Percentiles rank a stretch among this genome's conserved stretches.
Conservation (phyloP, 2,113 vertebrate species). For the Eonycteris spelaea region DNA sequence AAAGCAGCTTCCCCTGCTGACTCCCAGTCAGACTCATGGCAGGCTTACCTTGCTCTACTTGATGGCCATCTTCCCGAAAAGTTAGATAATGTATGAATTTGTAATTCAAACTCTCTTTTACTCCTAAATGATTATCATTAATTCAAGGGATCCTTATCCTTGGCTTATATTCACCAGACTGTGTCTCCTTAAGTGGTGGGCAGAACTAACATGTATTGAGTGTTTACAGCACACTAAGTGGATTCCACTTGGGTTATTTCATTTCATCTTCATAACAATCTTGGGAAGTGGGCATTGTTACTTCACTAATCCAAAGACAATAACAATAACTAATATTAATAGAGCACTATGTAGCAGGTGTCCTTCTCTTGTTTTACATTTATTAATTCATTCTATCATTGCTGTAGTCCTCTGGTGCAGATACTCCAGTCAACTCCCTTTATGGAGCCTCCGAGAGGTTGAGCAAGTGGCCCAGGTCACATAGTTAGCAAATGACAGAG, state of each 20-base stretch:
- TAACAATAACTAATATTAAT: background rate
- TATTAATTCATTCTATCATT: background rate
- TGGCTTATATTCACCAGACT: background rate
- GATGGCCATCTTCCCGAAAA: background rate
- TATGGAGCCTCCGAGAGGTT: constrained; percentile 26
- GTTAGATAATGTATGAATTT: background rate
- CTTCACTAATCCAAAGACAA: background rate
- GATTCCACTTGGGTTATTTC: background rate
- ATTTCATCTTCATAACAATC: background rate
- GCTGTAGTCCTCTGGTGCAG: background rate
- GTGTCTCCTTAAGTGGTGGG: background rate
- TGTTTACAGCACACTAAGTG: background rate
- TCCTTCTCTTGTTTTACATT: background rate
- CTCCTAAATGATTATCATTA: background rate
- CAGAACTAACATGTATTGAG: background rate
- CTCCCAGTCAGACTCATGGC: background rate
- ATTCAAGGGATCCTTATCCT: background rate
- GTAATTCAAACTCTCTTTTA: background rate
- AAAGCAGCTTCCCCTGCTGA: background rate
- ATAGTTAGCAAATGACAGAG: background rate
- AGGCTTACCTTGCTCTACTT: background rate
- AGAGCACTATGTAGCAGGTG: background rate
- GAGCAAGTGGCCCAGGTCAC: background rate
- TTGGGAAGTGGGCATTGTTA: background rate
- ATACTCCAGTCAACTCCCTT: background rate